Conservation (phyloP, 2,888 invertebrate species). For the Mycalesis mineus region DNA sequence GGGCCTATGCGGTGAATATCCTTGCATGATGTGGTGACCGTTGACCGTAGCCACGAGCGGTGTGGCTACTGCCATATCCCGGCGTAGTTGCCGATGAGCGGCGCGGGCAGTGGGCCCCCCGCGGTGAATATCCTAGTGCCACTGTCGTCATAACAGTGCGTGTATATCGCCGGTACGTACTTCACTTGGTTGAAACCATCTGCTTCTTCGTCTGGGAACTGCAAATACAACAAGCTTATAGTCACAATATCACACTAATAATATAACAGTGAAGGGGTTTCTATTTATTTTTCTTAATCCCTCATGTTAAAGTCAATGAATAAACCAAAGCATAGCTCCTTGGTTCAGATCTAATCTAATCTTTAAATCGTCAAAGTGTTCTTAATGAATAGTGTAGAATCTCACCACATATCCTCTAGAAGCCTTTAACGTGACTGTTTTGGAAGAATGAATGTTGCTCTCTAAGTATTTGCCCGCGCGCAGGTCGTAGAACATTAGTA, state of each 20-base stretch:
- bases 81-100: constrained; percentile 95
- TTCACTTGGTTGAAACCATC: constrained; percentile 91
- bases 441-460: constrained; percentile 91
- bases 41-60: too few relatives aligned
- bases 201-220: constrained; percentile 92
- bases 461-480: constrained; percentile 94
- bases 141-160: constrained; percentile 95
- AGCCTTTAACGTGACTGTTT: constrained; percentile 91
- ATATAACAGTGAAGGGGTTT: too few relatives aligned
- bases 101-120: constrained; percentile 95
- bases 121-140: constrained; percentile 96
- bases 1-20: not conserved
- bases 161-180: constrained; percentile 96
- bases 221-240: constrained; percentile 13
- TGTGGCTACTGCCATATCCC: constrained; percentile 90
- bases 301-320: too few relatives aligned
- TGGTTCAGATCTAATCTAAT: too few relatives aligned
- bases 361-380: too few relatives aligned
- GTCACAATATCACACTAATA: not conserved
- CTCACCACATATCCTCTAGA: constrained; percentile 93
- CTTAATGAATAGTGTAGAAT: too few relatives aligned
- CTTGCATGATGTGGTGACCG: not conserved
- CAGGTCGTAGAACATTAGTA: constrained; percentile 95
- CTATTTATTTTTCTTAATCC: too few relatives aligned
- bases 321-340: too few relatives aligned